Evolutionary conservation across 1,140 invertebrate genomes (phyloP).

Genomic region (Zaprionus kolodkinae): DNA sequence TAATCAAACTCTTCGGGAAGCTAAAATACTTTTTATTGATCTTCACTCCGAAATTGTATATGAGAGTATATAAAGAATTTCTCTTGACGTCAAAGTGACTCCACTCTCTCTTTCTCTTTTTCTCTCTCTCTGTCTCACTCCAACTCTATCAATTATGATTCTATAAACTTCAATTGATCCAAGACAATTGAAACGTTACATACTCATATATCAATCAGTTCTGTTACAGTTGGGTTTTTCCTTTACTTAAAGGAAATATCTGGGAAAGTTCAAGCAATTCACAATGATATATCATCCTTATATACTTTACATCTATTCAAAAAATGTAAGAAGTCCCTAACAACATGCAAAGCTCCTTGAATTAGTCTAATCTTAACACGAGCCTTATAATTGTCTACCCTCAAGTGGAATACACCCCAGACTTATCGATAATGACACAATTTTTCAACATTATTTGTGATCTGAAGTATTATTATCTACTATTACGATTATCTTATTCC

Average conservation of each 20-base stretch:
- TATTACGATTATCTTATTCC: constrained; percentile 32
- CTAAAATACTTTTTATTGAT: constrained; percentile 25
- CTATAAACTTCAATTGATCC: constrained; percentile 42
- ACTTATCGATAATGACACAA: constrained; percentile 37
- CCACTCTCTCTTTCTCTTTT: neutral
- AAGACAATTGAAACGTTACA: constrained; percentile 5
- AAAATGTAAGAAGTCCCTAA: neutral
- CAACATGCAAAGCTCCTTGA: neutral
- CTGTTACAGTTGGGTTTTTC: neutral
- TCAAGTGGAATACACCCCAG: constrained; percentile 13
- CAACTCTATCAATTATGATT: constrained; percentile 20
- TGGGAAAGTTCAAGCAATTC: neutral
- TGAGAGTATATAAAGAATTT: constrained; percentile 20
- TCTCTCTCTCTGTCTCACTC: neutral
- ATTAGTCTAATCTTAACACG: constrained; percentile 4
- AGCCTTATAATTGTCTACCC: constrained; percentile 2
- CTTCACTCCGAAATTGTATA: neutral
- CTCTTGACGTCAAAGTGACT: constrained; percentile 36
- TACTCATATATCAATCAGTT: constrained; percentile 16
- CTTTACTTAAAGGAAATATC: neutral
- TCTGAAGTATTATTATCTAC: constrained; percentile 50
- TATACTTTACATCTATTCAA: neutral
- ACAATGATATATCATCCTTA: neutral
- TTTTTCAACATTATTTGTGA: constrained; percentile 15
- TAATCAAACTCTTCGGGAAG: constrained; percentile 24